Evolutionary conservation across 2,797 vertebrate species (phyloP).

Genomic region (Discoglossus pictus): DNA sequence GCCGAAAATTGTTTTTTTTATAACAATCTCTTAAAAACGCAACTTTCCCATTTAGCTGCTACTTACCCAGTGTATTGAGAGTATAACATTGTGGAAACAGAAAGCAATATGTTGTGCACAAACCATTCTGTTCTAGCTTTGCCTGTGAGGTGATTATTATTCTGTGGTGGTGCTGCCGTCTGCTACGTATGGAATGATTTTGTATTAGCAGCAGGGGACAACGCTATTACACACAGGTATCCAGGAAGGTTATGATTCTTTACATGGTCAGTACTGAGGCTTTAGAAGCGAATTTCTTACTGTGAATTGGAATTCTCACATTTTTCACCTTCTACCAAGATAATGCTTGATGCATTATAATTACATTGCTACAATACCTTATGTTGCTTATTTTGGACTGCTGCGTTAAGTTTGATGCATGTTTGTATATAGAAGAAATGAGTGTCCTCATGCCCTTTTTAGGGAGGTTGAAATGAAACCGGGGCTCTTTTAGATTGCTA

Average conservation of each 20-base stretch:
- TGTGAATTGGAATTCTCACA: constrained; percentile 21
- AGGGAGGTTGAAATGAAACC: too few relatives aligned
- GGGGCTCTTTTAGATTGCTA: too few relatives aligned
- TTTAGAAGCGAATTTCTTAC: constrained; percentile 14
- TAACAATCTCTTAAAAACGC: too few relatives aligned
- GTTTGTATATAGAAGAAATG: too few relatives aligned
- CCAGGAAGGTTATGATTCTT: constrained; percentile 18
- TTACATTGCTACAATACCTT: not conserved
- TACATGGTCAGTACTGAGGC: constrained; percentile 13
- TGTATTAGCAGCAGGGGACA: constrained; percentile 25
- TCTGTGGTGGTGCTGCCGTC: not conserved
- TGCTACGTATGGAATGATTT: constrained; percentile 8
- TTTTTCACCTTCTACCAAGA: constrained; percentile 9
- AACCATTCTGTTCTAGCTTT: not conserved
- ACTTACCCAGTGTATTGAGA: too few relatives aligned
- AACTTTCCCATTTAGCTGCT: too few relatives aligned
- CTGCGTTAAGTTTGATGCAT: too few relatives aligned
- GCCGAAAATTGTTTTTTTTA: too few relatives aligned
- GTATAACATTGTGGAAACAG: not conserved
- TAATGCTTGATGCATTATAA: not conserved
- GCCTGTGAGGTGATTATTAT: constrained; percentile 21
- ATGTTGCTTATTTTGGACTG: too few relatives aligned
- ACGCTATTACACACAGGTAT: constrained; percentile 12
- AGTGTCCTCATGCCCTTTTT: too few relatives aligned
- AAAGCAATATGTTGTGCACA: not conserved